Evolutionary conservation across 2,888 invertebrate species (phyloP), one percentile per base, ranked within the genome.

Genomic region (Sarcophaga variegata): DNA sequence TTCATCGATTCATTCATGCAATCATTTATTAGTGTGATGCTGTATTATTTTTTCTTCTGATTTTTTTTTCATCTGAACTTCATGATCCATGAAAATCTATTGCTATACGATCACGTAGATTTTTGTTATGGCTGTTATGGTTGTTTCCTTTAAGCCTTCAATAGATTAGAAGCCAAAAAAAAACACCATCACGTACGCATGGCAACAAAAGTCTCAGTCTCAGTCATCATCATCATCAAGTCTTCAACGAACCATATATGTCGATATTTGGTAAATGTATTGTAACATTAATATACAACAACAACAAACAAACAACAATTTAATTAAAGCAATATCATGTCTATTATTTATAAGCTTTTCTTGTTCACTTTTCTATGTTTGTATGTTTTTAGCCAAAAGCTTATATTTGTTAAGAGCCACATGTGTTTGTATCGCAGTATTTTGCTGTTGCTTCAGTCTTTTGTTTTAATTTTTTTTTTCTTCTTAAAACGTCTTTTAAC

Each of bases 291-390:
- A 17, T 63, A 54, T 64, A 49, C 72, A 78, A 72, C 72, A 78
- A 67, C 54, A 25, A 12, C 27, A 70, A 86, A 82, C 78, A 79
- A 82, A 82, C 75, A 79, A 82, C 85, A 82, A 86, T 86, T 83
- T 86, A 86, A 86, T 86, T 86, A 83, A 86, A 80, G 80, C 83
- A 60, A 80, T 83, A 83, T 86, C 86, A 86, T 77, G 83, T 86
- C 86, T 77, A 86, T 83, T 83, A 86, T 83, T 83, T 83, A 54
- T 62, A 82, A 22, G 1, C 22, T 22, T 62, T 37, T 27, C 11
- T 64, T 72, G 45, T 62, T 27, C 63, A 17, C 3, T 47, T 66
- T 2, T 14, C 0, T 8, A 1, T 70, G 20, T 70, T 17, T 47
- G 12, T 77, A 8, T 64, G 20, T 67, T 49, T 78, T 71, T 80